A percentile compares a stretch with the other conserved stretches of the same genome.
These are phyloP conservation scores for Pelusios castaneus DNA, from an alignment of 2,113 vertebrate species.

Conservation along the genomic window DNA sequence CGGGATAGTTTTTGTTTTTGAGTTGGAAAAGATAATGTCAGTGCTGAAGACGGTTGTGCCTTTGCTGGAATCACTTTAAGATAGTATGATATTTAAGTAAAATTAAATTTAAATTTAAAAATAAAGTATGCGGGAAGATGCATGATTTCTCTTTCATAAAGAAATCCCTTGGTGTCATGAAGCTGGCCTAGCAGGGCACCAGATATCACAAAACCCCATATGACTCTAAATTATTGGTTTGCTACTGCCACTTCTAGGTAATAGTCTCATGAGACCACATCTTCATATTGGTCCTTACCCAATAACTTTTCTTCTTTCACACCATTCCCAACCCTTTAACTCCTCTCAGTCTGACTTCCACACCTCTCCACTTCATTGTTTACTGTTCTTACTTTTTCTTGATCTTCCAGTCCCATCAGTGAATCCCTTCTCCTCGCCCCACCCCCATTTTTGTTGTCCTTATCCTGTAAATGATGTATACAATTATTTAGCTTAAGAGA, in stretches of 20 bases:
- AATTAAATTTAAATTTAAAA: no score
- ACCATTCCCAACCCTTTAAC: accelerated
- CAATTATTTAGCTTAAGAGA: neutral
- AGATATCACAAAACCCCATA: neutral
- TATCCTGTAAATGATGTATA: neutral
- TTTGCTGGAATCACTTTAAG: no score
- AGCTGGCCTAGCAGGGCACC: neutral
- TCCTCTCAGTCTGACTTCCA: neutral
- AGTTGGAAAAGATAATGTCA: no score
- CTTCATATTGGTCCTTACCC: neutral
- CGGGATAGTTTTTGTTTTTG: no score
- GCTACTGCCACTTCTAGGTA: neutral
- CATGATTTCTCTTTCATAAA: neutral
- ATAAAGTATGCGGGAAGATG: no score
- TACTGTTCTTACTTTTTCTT: neutral
- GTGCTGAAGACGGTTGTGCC: no score
- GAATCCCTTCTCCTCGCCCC: no score
- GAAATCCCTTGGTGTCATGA: neutral
- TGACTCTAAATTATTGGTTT: neutral
- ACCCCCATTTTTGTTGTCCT: neutral
- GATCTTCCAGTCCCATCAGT: neutral
- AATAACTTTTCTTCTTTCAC: neutral
- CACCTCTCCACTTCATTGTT: neutral
- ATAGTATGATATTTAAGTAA: no score
- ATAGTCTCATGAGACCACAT: neutral